phyloP scores from a whole-genome alignment of 2,797 vertebrate species.

The Steatocranus sp. region DNA sequence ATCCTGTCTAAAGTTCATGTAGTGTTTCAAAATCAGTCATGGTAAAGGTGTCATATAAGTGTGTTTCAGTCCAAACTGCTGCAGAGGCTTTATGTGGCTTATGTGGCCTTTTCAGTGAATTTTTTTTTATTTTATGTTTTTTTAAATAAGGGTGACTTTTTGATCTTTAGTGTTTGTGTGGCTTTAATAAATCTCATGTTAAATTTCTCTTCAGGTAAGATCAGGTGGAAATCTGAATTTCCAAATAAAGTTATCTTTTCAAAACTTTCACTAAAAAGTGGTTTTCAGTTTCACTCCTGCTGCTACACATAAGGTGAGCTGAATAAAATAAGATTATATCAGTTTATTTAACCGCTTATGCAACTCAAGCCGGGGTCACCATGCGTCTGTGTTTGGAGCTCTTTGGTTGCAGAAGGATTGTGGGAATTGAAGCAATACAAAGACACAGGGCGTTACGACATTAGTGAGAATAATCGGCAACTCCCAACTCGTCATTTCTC shows the following conservation, averaged over 20 bases:
- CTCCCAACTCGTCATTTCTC: not conserved
- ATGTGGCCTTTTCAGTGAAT: not conserved
- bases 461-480: not conserved
- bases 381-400: not conserved
- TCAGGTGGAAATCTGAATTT: not conserved
- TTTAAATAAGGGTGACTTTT: not conserved
- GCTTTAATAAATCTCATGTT: not conserved
- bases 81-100: not conserved
- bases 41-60: not conserved
- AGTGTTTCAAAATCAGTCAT: not conserved
- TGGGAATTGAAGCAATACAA: not conserved
- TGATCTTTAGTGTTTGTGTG: not conserved
- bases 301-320: fast-evolving
- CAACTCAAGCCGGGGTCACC: not conserved
- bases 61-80: not conserved
- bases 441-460: not conserved
- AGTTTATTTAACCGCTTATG: not conserved
- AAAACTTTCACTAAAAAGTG: not conserved
- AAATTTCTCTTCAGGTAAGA: not conserved
- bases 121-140: fast-evolving
- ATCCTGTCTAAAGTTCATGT: not conserved
- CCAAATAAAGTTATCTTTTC: not conserved
- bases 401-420: not conserved
- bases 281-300: not conserved
- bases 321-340: not conserved